A percentile compares a stretch with the other conserved stretches of the same genome.
These are phyloP conservation scores for Vanessa tameamea DNA, from an alignment of 1,140 invertebrate species.

Conservation along the genomic window DNA sequence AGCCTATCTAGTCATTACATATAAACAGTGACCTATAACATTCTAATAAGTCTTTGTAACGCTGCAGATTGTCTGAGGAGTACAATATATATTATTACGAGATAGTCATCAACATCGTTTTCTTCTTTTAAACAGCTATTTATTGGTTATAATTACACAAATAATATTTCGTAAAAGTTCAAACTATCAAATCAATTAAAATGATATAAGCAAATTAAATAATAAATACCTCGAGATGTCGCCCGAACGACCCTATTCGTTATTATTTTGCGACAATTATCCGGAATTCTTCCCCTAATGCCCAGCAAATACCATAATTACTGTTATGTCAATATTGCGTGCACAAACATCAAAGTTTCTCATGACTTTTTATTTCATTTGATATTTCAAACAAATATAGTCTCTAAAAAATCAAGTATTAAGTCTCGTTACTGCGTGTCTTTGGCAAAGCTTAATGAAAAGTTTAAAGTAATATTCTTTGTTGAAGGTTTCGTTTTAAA, in stretches of 20 bases:
- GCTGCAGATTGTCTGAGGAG: no score
- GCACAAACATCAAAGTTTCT: conserved; percentile 42
- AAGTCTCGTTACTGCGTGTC: neutral
- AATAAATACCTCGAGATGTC: neutral
- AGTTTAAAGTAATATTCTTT: conserved; percentile 9
- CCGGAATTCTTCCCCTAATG: conserved; percentile 37
- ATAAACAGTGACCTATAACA: no score
- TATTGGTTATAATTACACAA: no score
- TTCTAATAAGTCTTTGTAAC: no score
- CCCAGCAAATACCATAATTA: conserved; percentile 56
- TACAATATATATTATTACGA: no score
- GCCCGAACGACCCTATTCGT: neutral
- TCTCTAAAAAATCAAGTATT: conserved; percentile 21
- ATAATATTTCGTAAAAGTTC: no score
- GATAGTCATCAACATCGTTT: no score
- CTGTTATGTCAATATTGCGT: conserved; percentile 62
- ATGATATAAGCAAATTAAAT: no score
- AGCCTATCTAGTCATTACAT: no score
- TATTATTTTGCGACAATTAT: conserved; percentile 22
- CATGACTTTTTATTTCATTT: conserved; percentile 15
- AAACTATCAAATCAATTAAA: no score
- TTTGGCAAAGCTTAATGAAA: conserved; percentile 10
- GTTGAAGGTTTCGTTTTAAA: neutral
- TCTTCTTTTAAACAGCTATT: no score
- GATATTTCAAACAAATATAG: conserved; percentile 6